Evolutionary conservation across 2,888 invertebrate genomes (phyloP), one percentile per base, ranked within the genome.

Genomic region (Andrena bucephala): DNA sequence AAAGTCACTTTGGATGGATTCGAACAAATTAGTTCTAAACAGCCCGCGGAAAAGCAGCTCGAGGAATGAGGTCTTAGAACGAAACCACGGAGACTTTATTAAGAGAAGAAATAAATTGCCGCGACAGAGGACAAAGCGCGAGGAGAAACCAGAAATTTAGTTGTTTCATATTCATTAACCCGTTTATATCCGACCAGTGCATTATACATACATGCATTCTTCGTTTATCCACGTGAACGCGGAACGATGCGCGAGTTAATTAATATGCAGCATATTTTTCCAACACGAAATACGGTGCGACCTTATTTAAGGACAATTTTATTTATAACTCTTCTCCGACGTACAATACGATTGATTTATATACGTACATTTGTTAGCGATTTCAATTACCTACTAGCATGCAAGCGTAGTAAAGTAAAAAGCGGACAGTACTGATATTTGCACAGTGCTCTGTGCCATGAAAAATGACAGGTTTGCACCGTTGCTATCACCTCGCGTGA

Each of bases 131-230:
- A 57, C 10, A 27, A 57, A 27, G 27, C 10, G 57, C 10, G 27
- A 57, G 8, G 10, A 13, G 57, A 57, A 57, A 57, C 24, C 20
- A 10, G 24, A 13, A 57, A 57, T 27, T 57, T 27, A 54, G 57
- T 24, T 33, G 24, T 57, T 77, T 65, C 50, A 78, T 67, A 69
- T 79, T 69, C 62, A 79, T 77, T 52, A 59, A 77, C 8, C n/a
- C n/a, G 62, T 66, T 79, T 70, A 54, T 16, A 52, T 62, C 48
- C n/a, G 27, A 63, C 31, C n/a, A 13, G 27, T 4, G 8, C 2
- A 57, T 63, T 69, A 52, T 42, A 20, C 6, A 52, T 42, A 20
- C 6, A n/a, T 27, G 65, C 6, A 20, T 24, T 59, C 65, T 48
- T 69, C 16, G 24, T 29, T 50, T 33, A 33, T 2, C 13, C 1